These are phyloP conservation scores for Heliangelus exortis DNA, from an alignment of 2,797 vertebrate genomes.

Conservation along the genomic window DNA sequence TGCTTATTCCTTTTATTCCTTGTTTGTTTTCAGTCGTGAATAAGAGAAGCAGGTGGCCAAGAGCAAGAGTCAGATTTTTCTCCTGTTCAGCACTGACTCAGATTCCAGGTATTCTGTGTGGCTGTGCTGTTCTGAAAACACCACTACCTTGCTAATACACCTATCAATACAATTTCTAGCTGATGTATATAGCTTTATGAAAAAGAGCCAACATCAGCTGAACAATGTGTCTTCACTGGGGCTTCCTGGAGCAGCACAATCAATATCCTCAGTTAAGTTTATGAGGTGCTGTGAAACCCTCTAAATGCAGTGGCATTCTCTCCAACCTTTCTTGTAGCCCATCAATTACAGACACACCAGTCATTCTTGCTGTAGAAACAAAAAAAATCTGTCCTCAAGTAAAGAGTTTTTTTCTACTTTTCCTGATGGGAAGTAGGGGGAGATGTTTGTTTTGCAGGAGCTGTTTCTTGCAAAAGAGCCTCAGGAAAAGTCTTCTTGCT, in stretches of 20 bases:
- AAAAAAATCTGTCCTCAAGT: neutral
- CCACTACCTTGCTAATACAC: neutral
- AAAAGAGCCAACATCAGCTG: constrained; percentile 47
- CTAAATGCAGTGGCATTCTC: constrained; percentile 46
- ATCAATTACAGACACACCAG: constrained; percentile 62
- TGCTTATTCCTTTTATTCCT: neutral
- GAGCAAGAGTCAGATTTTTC: neutral
- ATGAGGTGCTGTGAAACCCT: constrained; percentile 40
- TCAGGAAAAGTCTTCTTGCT: neutral
- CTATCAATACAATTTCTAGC: constrained; percentile 54
- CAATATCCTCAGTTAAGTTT: constrained; percentile 65
- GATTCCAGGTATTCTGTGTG: neutral
- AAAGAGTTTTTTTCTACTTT: neutral
- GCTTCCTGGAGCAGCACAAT: constrained; percentile 14
- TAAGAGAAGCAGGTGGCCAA: neutral
- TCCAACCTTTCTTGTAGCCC: constrained; percentile 57
- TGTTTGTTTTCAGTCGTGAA: neutral
- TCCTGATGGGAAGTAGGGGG: neutral
- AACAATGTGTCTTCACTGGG: neutral
- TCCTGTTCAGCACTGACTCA: neutral
- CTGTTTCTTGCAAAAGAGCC: neutral
- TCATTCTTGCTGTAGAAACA: constrained; percentile 2
- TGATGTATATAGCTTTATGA: constrained; percentile 37
- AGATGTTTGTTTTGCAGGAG: constrained; percentile 14
- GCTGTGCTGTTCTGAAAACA: neutral